Conservation (phyloP, 2,113 vertebrate species). For the Trichechus manatus region DNA sequence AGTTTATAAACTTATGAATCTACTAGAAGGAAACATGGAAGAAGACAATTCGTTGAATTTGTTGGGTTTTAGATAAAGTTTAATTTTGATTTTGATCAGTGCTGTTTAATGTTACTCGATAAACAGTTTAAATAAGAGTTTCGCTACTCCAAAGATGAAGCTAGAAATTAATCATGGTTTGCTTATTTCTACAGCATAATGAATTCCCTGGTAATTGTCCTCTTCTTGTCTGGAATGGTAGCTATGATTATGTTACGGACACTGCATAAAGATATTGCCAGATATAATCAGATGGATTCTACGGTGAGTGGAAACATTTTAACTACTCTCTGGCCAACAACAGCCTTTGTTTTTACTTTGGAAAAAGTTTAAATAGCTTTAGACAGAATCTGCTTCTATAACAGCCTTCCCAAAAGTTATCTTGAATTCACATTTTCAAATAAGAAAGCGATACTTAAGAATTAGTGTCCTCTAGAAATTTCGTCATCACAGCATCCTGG, state of each 20-base stretch:
- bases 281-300: conserved; percentile 98
- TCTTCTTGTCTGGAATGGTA: conserved; percentile 99
- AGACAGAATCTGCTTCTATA: conserved; percentile 16
- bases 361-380: conserved; percentile 6
- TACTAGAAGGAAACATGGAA: neutral
- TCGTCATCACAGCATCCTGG: neutral
- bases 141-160: neutral
- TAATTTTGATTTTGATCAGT: neutral
- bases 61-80: conserved; percentile 18
- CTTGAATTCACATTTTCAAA: conserved; percentile 52
- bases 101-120: neutral
- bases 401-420: neutral
- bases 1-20: neutral
- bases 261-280: conserved; percentile 98
- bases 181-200: conserved; percentile 92
- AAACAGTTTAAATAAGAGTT: neutral
- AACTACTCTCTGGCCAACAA: neutral
- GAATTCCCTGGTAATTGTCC: conserved; percentile 99
- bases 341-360: conserved; percentile 24
- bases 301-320: conserved; percentile 87
- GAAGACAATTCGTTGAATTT: conserved; percentile 26
- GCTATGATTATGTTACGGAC: conserved; percentile 99
- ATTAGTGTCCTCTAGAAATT: neutral
- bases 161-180: neutral
- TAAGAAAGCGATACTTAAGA: neutral